Percentiles rank a stretch among this genome's conserved stretches.
Conservation (phyloP, 2,888 invertebrate genomes). For the Diplolepis rosae region DNA sequence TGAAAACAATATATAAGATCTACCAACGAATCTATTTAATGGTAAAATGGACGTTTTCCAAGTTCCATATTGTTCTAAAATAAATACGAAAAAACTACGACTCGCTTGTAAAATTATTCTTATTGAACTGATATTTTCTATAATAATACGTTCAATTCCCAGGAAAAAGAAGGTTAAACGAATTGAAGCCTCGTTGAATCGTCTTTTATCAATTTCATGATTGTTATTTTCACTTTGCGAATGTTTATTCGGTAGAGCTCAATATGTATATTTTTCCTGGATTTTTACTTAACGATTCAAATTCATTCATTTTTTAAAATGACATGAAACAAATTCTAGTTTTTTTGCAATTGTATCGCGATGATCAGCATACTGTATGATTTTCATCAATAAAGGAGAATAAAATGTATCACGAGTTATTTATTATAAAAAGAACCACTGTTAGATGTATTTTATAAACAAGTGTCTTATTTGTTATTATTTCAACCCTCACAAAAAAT, state of each 20-base stretch:
- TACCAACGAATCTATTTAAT: conserved; percentile 20
- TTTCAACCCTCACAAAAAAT: too few relatives aligned
- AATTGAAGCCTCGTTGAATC: too few relatives aligned
- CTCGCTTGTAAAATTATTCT: conserved; percentile 1
- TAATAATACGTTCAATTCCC: background rate
- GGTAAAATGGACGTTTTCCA: conserved; percentile 7
- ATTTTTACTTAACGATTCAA: too few relatives aligned
- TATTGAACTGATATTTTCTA: conserved; percentile 2
- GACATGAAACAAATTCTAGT: background rate
- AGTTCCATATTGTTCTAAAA: conserved; percentile 9
- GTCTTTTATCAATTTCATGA: too few relatives aligned
- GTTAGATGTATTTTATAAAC: too few relatives aligned
- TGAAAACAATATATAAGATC: conserved; percentile 4
- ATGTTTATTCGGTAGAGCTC: too few relatives aligned
- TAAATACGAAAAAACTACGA: background rate
- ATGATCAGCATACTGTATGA: conserved; percentile 1
- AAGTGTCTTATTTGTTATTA: too few relatives aligned
- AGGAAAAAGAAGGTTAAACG: background rate
- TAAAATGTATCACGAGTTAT: background rate
- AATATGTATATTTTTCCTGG: too few relatives aligned
- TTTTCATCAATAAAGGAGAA: conserved; percentile 10
- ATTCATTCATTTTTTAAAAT: too few relatives aligned
- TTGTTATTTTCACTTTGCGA: too few relatives aligned
- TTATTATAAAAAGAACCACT: background rate
- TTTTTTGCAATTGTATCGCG: background rate